These are phyloP conservation scores for Steinernema khuongi DNA, from an alignment of 1,140 invertebrate genomes.

Conservation along the genomic window DNA sequence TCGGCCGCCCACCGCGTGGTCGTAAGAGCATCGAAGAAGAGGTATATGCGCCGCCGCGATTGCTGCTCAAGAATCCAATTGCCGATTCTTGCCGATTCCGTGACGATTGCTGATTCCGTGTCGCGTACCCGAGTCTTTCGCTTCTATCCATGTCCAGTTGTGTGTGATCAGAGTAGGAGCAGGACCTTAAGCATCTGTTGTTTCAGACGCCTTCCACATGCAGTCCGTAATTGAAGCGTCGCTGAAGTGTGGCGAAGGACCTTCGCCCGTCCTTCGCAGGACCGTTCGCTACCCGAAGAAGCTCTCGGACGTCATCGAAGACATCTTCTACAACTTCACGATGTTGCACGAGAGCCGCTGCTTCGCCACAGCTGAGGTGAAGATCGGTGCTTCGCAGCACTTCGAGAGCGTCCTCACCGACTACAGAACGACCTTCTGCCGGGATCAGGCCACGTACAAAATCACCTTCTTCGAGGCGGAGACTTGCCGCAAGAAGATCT, in stretches of 20 bases:
- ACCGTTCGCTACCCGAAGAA: background rate
- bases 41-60: too few relatives aligned
- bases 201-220: too few relatives aligned
- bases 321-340: background rate
- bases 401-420: background rate
- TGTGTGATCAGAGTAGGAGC: too few relatives aligned
- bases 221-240: background rate
- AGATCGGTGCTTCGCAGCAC: background rate
- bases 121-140: too few relatives aligned
- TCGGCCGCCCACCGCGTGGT: too few relatives aligned
- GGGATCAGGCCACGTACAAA: background rate
- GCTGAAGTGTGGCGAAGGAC: background rate
- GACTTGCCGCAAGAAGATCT: background rate
- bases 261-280: background rate
- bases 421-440: background rate
- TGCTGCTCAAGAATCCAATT: too few relatives aligned
- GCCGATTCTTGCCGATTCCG: too few relatives aligned
- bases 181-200: too few relatives aligned
- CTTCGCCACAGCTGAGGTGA: background rate
- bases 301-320: background rate
- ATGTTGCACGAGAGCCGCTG: background rate
- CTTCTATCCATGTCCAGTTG: too few relatives aligned
- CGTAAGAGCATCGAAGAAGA: too few relatives aligned
- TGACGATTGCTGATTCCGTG: too few relatives aligned
- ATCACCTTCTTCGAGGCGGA: background rate